Evolutionary conservation across 2,888 invertebrate genomes (phyloP), one percentile per base, ranked within the genome.

Genomic region (Drosophila imparisetae): DNA sequence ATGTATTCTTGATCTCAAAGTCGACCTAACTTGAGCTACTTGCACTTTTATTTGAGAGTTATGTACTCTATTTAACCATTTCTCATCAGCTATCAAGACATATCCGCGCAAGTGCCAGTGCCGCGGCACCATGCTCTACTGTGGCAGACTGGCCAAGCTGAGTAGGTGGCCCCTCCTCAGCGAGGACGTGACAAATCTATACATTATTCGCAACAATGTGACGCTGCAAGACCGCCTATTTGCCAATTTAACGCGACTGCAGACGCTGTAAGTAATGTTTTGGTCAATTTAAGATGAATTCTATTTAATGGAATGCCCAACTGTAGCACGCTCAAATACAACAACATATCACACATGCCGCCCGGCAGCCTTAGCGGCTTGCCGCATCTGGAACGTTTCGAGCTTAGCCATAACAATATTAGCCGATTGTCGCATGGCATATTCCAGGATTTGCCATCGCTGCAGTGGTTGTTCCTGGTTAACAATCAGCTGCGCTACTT

Each of bases 401-500:
- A 91, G 67, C 52, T 93, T 38, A 86, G 92, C 73, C 86, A 89
- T 72, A 93, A 93, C 67, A 89, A 87, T 71, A 75, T 92, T 49
- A 89, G 81, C 45, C 82, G 89, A 73, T 80, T 94, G 67, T 85
- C 91, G 6, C 67, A 79, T 10, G 93, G 93, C 29, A 90, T 93
- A 27, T 93, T 95, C 45, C 75, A 78, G 40, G 94, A 93, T 32
- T 87, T 95, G 45, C 63, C 68, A 1, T 91, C 92, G 2, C 84
- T 95, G 34, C 89, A 92, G 55, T 94, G 93, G 92, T 85, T 95
- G 27, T 92, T 93, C 75, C 79, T 94, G 34, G 91, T 93, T 42
- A 91, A 93, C 53, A 95, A 95, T 86, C 86, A 90, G 66, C 89
- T 95, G 55, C 76, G 77, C 11, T 71, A 86, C 24, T 92, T 94